phyloP scores from a whole-genome alignment of 2,797 vertebrate species.

The Gastrophryne carolinensis region DNA sequence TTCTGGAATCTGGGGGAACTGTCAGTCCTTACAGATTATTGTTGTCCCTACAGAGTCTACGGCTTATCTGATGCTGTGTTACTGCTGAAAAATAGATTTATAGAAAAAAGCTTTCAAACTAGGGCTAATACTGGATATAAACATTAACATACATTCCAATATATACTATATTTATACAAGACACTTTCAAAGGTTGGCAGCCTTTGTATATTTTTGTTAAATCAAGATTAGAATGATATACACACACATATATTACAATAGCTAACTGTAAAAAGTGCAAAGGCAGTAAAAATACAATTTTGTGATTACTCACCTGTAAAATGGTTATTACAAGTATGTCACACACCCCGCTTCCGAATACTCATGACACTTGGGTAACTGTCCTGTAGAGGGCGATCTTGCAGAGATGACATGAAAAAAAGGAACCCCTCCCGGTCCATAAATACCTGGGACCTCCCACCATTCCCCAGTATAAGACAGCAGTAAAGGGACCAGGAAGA shows the following conservation, averaged over 20 bases:
- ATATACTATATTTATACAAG: conserved; percentile 6
- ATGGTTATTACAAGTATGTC: too few relatives aligned
- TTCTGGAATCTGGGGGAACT: not conserved
- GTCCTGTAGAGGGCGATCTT: too few relatives aligned
- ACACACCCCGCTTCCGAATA: too few relatives aligned
- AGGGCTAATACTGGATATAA: not conserved
- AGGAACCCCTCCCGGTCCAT: too few relatives aligned
- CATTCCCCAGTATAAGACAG: too few relatives aligned
- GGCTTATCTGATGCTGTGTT: not conserved
- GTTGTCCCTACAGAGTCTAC: not conserved
- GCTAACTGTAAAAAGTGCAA: too few relatives aligned
- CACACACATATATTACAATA: not conserved
- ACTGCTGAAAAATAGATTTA: not conserved
- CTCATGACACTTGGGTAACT: too few relatives aligned
- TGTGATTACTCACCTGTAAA: too few relatives aligned
- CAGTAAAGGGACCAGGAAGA: too few relatives aligned
- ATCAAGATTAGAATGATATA: not conserved
- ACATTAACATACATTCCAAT: too few relatives aligned
- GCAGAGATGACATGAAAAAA: too few relatives aligned
- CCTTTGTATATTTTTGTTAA: not conserved
- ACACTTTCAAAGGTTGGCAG: conserved; percentile 8
- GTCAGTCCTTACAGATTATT: not conserved
- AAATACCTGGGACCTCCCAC: too few relatives aligned
- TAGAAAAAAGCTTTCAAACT: not conserved
- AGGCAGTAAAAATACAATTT: not conserved